Conservation (phyloP, 2,888 invertebrate genomes). For the Drosophila greeni region DNA sequence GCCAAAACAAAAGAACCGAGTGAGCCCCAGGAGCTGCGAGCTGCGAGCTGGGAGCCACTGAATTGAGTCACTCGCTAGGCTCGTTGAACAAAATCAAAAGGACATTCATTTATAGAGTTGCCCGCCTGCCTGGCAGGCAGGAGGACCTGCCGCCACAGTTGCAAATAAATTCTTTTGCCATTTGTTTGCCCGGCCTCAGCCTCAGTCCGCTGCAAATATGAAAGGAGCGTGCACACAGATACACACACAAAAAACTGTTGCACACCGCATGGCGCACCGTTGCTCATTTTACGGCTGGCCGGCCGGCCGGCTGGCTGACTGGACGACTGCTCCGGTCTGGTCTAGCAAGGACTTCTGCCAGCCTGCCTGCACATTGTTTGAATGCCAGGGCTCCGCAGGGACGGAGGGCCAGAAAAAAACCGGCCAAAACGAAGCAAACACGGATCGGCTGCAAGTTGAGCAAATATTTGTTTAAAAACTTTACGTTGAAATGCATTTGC, state of each 20-base stretch:
- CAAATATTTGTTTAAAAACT: slow-evolving; percentile 75
- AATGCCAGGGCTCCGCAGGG: slow-evolving; percentile 46
- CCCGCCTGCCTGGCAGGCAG: slow-evolving; percentile 38
- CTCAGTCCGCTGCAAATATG: slow-evolving; percentile 56
- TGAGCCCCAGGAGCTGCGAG: slow-evolving; percentile 45
- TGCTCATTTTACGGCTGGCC: slow-evolving; percentile 71
- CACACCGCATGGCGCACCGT: slow-evolving; percentile 64
- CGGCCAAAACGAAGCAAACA: slow-evolving; percentile 56
- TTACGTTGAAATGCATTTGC: slow-evolving; percentile 74
- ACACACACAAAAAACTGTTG: slow-evolving; percentile 61
- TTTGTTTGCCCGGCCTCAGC: slow-evolving; percentile 58
- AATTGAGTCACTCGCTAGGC: slow-evolving; percentile 75
- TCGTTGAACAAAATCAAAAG: slow-evolving; percentile 76
- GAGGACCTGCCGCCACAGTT: slow-evolving; percentile 57
- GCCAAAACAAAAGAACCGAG: slow-evolving; percentile 54
- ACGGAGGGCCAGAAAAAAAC: slow-evolving; percentile 26
- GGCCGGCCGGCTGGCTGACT: slow-evolving; percentile 48
- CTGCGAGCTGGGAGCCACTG: slow-evolving; percentile 43
- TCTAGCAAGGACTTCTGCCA: slow-evolving; percentile 52
- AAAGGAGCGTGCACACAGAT: slow-evolving; percentile 53
- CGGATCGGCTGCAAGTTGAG: slow-evolving; percentile 63
- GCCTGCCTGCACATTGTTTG: slow-evolving; percentile 65
- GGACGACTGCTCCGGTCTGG: slow-evolving; percentile 30
- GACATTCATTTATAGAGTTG: slow-evolving; percentile 75
- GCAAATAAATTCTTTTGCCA: slow-evolving; percentile 73